Evolutionary conservation across 2,113 vertebrate genomes (phyloP), one percentile per base, ranked within the genome.

Genomic region (Oryzias melastigma): DNA sequence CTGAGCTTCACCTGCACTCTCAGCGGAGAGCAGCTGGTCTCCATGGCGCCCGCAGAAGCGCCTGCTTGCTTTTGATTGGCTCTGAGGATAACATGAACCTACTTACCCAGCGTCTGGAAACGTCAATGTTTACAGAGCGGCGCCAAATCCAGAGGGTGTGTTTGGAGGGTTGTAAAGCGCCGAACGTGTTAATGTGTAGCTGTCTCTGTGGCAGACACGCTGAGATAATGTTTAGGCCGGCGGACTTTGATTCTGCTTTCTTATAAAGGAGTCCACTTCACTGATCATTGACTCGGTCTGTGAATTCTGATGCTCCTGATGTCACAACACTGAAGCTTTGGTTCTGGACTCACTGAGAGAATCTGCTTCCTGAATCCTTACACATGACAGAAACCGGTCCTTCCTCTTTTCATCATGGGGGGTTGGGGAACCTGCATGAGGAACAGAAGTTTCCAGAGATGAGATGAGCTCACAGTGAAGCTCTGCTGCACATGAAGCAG

Each of bases 91-190:
- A 50, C 65, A 58, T 60, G 55, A 65, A 74, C 62, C 27, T 35
- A 27, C 17, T 53, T 49, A 59, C 65, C 48, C 14, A 19, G 66
- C 5, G 66, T 73, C 68, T 73, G 62, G 71, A 78, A 78, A 81
- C 68, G 52, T 50, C 65, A 35, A n/a, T 90, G 83, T 91, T 90
- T 84, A 90, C 86, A 87, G 80, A 87, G 75, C 18, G 66, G 81
- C 80, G 55, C 76, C 68, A 57, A 70, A 83, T 67, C 66, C 71
- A 75, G 76, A 85, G 73, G 80, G 83, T 77, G 82, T 90, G 84
- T 86, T 78, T 77, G 78, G 56, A 65, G 44, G 71, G 83, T 82
- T 80, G 79, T 92, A 90, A 92, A 91, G 78, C 4, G 0, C 59
- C 19, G 46, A 24, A 55, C 53, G 75, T 56, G 84, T 89, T 91